A percentile compares a stretch with the other conserved stretches of the same genome.
Conservation (phyloP, 2,888 invertebrate genomes). For the Frankliniella fusca region DNA sequence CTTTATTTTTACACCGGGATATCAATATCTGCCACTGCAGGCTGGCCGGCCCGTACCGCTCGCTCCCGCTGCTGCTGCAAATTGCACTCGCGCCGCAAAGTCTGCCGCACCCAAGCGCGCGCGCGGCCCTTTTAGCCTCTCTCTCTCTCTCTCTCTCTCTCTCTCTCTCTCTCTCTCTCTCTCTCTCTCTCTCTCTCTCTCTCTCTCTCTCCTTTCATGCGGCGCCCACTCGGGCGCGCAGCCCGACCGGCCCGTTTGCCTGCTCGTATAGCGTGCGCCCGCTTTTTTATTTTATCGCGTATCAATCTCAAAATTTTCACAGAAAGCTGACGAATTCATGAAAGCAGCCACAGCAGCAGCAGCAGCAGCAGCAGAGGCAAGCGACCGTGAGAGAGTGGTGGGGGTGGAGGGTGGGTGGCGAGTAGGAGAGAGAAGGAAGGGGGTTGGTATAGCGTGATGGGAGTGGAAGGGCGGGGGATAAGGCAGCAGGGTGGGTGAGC, state of each 20-base stretch:
- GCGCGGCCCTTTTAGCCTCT: not conserved
- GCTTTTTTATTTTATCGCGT: too few relatives aligned
- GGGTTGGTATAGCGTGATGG: not conserved
- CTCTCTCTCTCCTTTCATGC: not conserved
- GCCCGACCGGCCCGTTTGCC: too few relatives aligned
- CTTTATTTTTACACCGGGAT: too few relatives aligned
- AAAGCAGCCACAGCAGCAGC: not conserved
- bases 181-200: not conserved
- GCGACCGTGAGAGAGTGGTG: too few relatives aligned
- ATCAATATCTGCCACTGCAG: too few relatives aligned
- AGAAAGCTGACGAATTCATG: conserved; percentile 2
- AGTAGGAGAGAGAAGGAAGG: too few relatives aligned
- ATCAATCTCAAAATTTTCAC: not conserved
- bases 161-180: too few relatives aligned
- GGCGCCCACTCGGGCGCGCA: not conserved
- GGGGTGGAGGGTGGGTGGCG: too few relatives aligned
- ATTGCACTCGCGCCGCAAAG: not conserved
- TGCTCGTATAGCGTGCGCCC: too few relatives aligned
- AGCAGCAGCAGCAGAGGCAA: not conserved
- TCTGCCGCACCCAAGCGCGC: not conserved
- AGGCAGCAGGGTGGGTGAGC: not conserved
- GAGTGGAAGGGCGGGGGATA: not conserved
- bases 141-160: not conserved
- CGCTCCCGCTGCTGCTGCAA: too few relatives aligned
- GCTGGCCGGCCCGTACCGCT: too few relatives aligned